Evolutionary conservation across 2,888 invertebrate genomes (phyloP).

Genomic region (Augiades crinisus): DNA sequence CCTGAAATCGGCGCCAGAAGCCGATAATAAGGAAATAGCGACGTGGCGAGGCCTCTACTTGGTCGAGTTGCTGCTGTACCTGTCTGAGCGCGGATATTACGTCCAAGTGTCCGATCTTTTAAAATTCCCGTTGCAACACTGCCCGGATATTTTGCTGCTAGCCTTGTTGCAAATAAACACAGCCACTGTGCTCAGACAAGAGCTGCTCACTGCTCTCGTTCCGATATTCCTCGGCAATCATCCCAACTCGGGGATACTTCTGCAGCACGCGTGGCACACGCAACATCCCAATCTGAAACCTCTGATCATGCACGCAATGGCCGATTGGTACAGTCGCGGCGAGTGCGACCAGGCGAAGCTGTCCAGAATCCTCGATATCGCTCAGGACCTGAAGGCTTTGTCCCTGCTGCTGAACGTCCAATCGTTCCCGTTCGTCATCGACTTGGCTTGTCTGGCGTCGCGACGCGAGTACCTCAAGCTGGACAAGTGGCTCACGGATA

Average conservation of each 20-base stretch:
- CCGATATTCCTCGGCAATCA: slow-evolving; percentile 94
- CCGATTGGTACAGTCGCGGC: slow-evolving; percentile 92
- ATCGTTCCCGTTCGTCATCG: slow-evolving; percentile 93
- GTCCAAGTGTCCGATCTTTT: slow-evolving; percentile 89
- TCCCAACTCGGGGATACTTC: slow-evolving; percentile 92
- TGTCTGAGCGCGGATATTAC: slow-evolving; percentile 90
- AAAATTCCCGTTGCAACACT: slow-evolving; percentile 92
- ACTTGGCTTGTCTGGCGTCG: slow-evolving; percentile 95
- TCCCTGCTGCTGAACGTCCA: slow-evolving; percentile 91
- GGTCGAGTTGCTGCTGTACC: slow-evolving; percentile 88
- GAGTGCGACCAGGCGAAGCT: slow-evolving; percentile 93
- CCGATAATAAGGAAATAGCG: slow-evolving; percentile 91
- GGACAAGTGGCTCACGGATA: slow-evolving; percentile 97
- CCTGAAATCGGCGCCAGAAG: slow-evolving; percentile 93
- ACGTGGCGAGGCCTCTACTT: slow-evolving; percentile 94
- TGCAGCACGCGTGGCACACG: slow-evolving; percentile 94
- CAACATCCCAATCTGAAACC: slow-evolving; percentile 83
- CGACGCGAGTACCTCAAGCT: slow-evolving; percentile 95
- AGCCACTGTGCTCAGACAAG: slow-evolving; percentile 87
- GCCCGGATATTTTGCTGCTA: slow-evolving; percentile 93
- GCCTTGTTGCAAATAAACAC: slow-evolving; percentile 90
- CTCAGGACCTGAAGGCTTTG: slow-evolving; percentile 93
- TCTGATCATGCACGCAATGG: slow-evolving; percentile 94
- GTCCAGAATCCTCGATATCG: slow-evolving; percentile 94
- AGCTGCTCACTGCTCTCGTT: slow-evolving; percentile 89